A percentile compares a stretch with the other conserved stretches of the same genome.
Evolutionary conservation across 2,113 vertebrate genomes (phyloP).

Genomic region (Erythrocercus mccallii): DNA sequence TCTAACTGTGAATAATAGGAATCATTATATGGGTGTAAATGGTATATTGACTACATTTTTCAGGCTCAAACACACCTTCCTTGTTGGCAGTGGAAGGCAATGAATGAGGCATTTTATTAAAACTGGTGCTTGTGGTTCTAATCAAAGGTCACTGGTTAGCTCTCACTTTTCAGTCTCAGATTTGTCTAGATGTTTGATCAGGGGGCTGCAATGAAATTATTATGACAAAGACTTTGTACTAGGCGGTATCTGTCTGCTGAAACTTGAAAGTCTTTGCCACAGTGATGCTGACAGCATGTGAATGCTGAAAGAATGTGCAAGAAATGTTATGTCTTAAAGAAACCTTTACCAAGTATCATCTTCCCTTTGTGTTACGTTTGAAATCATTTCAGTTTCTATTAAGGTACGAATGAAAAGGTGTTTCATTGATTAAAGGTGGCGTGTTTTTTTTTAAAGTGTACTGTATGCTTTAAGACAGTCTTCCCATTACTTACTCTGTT

Average conservation of each 20-base stretch:
- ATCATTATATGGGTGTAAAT: constrained; percentile 74
- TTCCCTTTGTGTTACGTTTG: constrained; percentile 77
- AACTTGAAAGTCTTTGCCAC: constrained; percentile 80
- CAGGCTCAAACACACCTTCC: constrained; percentile 71
- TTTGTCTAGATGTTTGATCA: constrained; percentile 81
- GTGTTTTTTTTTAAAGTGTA: constrained; percentile 46
- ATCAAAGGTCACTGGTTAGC: constrained; percentile 77
- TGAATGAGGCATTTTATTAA: constrained; percentile 79
- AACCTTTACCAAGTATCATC: constrained; percentile 76
- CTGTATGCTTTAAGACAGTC: constrained; percentile 65
- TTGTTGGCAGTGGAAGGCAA: constrained; percentile 71
- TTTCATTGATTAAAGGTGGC: constrained; percentile 77
- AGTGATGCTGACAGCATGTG: constrained; percentile 76
- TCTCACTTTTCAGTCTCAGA: constrained; percentile 76
- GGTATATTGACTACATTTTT: constrained; percentile 71
- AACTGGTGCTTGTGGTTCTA: constrained; percentile 73
- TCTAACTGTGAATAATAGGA: constrained; percentile 72
- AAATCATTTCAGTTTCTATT: constrained; percentile 77
- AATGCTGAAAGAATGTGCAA: constrained; percentile 76
- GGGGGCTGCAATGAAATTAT: constrained; percentile 75
- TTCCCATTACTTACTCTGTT: constrained; percentile 62
- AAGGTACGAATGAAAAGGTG: constrained; percentile 73
- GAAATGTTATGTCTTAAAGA: constrained; percentile 75
- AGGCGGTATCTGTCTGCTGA: constrained; percentile 77
- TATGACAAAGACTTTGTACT: constrained; percentile 82